A percentile compares a stretch with the other conserved stretches of the same genome.
Evolutionary conservation across 2,888 invertebrate genomes (phyloP).

Genomic region (Muschampia plurimacula): DNA sequence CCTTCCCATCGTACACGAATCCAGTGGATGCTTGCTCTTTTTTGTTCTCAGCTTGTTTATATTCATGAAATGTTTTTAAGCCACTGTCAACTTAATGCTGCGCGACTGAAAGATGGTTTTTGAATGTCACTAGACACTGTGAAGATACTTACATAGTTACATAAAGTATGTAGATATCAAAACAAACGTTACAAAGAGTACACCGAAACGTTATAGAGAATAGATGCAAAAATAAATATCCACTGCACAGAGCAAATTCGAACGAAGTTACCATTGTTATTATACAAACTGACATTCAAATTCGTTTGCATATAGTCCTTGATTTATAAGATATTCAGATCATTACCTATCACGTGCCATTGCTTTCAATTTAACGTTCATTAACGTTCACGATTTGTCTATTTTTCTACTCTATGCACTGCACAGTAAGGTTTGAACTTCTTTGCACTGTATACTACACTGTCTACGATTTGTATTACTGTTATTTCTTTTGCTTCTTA

Average conservation of each 20-base stretch:
- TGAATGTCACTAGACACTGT: slow-evolving; percentile 26
- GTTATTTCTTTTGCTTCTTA: slow-evolving; percentile 65
- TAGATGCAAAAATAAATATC: slow-evolving; percentile 36
- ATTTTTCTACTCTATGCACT: slow-evolving; percentile 79
- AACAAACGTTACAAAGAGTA: slow-evolving; percentile 31
- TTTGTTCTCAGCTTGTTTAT: slow-evolving; percentile 48
- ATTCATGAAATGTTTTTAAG: slow-evolving; percentile 41
- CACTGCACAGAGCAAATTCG: slow-evolving; percentile 47
- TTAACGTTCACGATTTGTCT: slow-evolving; percentile 61
- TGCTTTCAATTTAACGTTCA: slow-evolving; percentile 62
- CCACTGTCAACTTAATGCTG: slow-evolving; percentile 2
- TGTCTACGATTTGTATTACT: slow-evolving; percentile 70
- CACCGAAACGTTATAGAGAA: slow-evolving; percentile 49
- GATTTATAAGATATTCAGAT: slow-evolving; percentile 54
- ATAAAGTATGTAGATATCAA: slow-evolving; percentile 18
- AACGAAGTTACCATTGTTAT: slow-evolving; percentile 42
- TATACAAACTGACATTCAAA: slow-evolving; percentile 51
- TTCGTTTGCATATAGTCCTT: slow-evolving; percentile 60
- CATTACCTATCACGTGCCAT: slow-evolving; percentile 69
- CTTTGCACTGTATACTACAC: slow-evolving; percentile 72
- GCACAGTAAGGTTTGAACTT: slow-evolving; percentile 79
- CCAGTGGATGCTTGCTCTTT: slow-evolving; percentile 55
- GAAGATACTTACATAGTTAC: neutral
- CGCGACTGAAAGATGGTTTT: slow-evolving; percentile 32
- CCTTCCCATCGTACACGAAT: slow-evolving; percentile 59